These are phyloP conservation scores for Lasioglossum baleicum DNA, from an alignment of 1,140 invertebrate species.

Conservation along the genomic window DNA sequence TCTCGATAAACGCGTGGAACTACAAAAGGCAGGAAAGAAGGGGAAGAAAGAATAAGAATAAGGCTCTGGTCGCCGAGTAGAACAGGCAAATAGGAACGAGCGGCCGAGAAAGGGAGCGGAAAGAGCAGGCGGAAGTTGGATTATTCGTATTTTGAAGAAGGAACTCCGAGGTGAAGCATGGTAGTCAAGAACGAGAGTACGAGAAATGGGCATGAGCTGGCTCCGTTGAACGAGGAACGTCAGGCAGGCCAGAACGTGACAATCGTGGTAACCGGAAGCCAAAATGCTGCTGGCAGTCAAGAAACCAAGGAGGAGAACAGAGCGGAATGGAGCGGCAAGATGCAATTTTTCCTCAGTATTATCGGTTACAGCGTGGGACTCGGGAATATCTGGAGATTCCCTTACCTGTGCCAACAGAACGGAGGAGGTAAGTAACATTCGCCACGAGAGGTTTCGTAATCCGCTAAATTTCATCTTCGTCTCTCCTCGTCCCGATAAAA, in stretches of 20 bases:
- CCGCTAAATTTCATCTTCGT: no score
- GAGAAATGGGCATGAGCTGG: constrained; percentile 87
- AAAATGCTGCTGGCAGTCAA: constrained; percentile 72
- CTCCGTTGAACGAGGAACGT: constrained; percentile 85
- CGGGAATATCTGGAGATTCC: constrained; percentile 97
- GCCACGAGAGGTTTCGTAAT: no score
- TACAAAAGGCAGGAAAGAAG: no score
- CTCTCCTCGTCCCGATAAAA: no score
- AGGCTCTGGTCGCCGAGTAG: no score
- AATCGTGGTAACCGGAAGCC: constrained; percentile 75
- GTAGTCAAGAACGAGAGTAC: constrained; percentile 81
- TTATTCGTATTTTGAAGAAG: no score
- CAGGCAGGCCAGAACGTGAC: constrained; percentile 73
- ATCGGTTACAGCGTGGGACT: constrained; percentile 94
- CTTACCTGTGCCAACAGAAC: constrained; percentile 96
- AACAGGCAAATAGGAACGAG: no score
- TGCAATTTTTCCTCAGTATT: constrained; percentile 94
- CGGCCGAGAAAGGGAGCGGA: no score
- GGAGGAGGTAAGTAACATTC: constrained; percentile 96
- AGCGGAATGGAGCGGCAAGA: constrained; percentile 90
- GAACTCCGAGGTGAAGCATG: constrained; percentile 63
- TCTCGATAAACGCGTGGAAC: no score
- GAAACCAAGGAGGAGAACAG: constrained; percentile 82
- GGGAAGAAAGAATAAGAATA: no score
- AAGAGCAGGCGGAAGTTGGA: no score